phyloP scores from a whole-genome alignment of 2,113 vertebrate species.

The Columba janthina region DNA sequence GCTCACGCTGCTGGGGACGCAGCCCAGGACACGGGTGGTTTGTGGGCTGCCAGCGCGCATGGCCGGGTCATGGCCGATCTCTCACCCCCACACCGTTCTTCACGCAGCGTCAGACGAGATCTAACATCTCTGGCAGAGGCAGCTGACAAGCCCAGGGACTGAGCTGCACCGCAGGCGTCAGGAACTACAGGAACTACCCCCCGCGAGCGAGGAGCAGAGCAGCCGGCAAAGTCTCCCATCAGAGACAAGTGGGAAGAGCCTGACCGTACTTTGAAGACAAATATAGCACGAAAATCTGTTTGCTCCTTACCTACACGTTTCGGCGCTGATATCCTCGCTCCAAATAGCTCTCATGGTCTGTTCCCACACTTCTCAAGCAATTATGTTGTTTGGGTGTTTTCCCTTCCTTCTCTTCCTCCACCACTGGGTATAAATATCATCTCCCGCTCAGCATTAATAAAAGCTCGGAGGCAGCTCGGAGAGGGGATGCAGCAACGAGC shows the following conservation, averaged over 20 bases:
- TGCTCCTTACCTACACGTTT: not conserved
- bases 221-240: not conserved
- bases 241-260: not conserved
- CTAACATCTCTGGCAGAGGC: not conserved
- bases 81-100: not conserved
- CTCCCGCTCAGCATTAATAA: not conserved
- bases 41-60: no score
- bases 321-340: not conserved
- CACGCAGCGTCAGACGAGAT: fast-evolving
- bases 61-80: no score
- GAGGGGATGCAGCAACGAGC: not conserved
- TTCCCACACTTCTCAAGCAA: not conserved
- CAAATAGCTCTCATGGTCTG: not conserved
- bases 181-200: not conserved
- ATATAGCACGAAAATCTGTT: not conserved
- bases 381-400: conserved; percentile 35
- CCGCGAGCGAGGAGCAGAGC: not conserved
- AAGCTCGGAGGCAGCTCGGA: not conserved
- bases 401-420: not conserved
- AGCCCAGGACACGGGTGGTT: no score
- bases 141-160: not conserved
- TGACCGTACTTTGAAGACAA: not conserved
- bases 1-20: no score
- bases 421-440: not conserved
- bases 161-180: not conserved